phyloP scores from a whole-genome alignment of 1,140 invertebrate species.

The Ooceraea biroi region DNA sequence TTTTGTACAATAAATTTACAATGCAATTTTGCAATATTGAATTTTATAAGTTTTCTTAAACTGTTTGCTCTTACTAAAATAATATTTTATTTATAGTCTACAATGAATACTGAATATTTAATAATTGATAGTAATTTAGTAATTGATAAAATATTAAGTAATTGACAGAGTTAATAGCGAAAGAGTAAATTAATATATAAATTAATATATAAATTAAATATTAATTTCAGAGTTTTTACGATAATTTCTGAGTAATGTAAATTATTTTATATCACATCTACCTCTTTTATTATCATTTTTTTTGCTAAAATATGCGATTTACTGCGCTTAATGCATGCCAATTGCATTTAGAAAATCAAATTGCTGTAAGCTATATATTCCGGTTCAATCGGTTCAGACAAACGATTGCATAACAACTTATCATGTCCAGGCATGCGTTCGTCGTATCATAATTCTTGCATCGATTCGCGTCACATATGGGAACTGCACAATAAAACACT shows the following conservation, averaged over 20 bases:
- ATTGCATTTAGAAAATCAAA: not conserved
- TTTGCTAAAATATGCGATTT: not conserved
- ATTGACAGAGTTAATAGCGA: too few species aligned
- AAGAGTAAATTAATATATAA: too few species aligned
- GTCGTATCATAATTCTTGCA: slow-evolving; percentile 36
- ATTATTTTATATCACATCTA: too few species aligned
- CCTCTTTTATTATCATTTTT: not conserved
- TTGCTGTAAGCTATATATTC: not conserved
- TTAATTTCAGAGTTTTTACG: too few species aligned
- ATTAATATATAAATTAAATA: too few species aligned
- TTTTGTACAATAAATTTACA: not conserved
- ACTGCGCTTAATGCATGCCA: not conserved
- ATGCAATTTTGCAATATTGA: not conserved
- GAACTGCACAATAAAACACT: slow-evolving; percentile 38
- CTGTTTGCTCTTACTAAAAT: not conserved
- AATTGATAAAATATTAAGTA: too few species aligned
- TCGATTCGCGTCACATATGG: slow-evolving; percentile 10
- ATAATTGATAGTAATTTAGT: too few species aligned
- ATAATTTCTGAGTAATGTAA: too few species aligned
- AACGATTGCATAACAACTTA: not conserved
- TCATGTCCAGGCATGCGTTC: slow-evolving; percentile 23
- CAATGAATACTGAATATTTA: too few species aligned
- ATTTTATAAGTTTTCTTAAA: not conserved
- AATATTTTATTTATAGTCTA: not conserved
- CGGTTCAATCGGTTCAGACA: not conserved